Conservation (phyloP, 2,113 vertebrate genomes). For the Xerus inauris region DNA sequence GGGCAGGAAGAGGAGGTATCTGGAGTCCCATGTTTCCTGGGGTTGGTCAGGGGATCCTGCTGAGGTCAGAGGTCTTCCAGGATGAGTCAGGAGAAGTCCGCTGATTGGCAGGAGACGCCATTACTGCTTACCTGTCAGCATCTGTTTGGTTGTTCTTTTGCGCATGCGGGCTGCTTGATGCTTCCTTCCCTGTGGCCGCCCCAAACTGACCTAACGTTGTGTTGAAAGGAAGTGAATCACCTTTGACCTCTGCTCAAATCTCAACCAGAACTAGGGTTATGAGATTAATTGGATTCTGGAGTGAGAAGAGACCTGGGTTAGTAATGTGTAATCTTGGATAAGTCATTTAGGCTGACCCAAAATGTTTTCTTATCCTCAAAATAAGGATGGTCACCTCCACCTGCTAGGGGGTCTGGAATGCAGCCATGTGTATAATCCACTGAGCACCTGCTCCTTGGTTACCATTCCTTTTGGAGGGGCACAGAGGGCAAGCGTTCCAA, state of each 20-base stretch:
- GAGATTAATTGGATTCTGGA: neutral
- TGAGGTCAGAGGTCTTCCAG: too few species aligned
- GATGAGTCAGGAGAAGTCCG: too few species aligned
- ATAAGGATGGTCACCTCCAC: neutral
- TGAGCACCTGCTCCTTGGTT: rapidly evolving
- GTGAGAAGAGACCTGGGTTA: neutral
- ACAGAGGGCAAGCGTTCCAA: neutral
- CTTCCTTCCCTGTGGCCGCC: too few species aligned
- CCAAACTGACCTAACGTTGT: too few species aligned
- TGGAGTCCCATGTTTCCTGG: too few species aligned
- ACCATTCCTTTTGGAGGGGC: neutral
- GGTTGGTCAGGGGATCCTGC: too few species aligned
- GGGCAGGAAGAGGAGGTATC: too few species aligned
- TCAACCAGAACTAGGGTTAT: neutral
- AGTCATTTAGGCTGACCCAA: neutral
- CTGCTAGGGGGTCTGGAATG: too few species aligned
- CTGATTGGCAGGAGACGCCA: too few species aligned
- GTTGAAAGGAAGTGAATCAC: neutral
- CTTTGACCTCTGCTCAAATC: neutral
- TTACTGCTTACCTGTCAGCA: too few species aligned
- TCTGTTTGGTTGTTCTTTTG: too few species aligned
- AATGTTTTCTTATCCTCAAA: neutral
- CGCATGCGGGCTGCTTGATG: too few species aligned
- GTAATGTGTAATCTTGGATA: neutral
- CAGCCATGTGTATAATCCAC: neutral